Base-by-base conservation (phyloP, 1,140 invertebrate species). In the Anastrepha ludens region DNA sequence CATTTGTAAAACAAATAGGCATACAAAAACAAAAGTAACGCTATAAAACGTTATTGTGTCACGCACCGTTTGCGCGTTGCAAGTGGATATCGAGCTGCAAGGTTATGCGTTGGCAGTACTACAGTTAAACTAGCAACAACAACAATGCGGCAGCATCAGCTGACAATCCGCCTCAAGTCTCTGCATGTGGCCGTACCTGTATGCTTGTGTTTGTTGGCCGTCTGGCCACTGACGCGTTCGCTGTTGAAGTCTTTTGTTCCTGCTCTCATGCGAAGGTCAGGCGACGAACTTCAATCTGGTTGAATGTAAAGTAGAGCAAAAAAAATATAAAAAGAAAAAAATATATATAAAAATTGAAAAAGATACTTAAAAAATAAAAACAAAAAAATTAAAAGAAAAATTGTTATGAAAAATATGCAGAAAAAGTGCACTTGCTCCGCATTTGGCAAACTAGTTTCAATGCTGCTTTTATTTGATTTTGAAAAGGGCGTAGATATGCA, bases 181-280 rank as follows among this genome's bases (percentile, higher is more conserved):
- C 39, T 29, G 2, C 11, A 6, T n/a, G 44, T 39, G 13, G 55
- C 55, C 6, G 78, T 39, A n/a, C n/a, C n/a, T n/a, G n/a, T n/a
- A 8, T 29, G 50, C 15, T 55, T 86, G 59, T 86, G 59, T 86
- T 50, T 44, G 85, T 62, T 86, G 58, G 58, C 20, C 58, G 58
- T 86, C 59, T 65, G 39, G 17, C 62, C 44, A 86, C 29, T 9
- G 58, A 62, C 85, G 58, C 15, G 85, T 64, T 86, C 59, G 85
- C n/a, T 86, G 58, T n/a, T 47, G 39, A 65, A 86, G 39, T 86
- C 85, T 86, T 86, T 86, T 65, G 59, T 86, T 86, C 85, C 85
- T 86, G 58, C 62, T 65, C 65, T 85, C 29, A 29, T 2, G 29
- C 29, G 58, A 55, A 81, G 74, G 74, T 55, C n/a, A 81, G 74